These are phyloP conservation scores for Ibidorhyncha struthersii DNA, from an alignment of 2,113 vertebrate species.

Conservation along the genomic window DNA sequence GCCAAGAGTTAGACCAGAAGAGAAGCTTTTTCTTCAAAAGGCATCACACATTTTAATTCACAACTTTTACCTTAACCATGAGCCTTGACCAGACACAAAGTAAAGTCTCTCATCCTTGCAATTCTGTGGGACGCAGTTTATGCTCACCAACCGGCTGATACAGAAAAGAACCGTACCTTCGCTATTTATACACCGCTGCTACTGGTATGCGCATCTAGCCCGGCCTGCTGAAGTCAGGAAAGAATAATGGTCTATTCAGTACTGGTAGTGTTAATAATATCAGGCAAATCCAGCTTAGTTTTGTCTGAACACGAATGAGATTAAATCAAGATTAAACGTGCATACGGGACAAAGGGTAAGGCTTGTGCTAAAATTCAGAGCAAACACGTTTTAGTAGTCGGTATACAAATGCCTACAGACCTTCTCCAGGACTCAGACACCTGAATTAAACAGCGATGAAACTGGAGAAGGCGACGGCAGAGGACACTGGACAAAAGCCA, in stretches of 20 bases:
- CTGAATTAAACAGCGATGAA: background rate
- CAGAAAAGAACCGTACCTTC: conserved; percentile 47
- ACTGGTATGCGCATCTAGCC: conserved; percentile 49
- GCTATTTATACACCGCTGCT: conserved; percentile 33
- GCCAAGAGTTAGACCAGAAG: background rate
- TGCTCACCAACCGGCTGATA: background rate
- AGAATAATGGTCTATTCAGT: conserved; percentile 66
- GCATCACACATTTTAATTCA: conserved; percentile 1
- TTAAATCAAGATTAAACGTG: conserved; percentile 67
- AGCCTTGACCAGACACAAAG: conserved; percentile 2
- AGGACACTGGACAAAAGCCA: conserved; percentile 2
- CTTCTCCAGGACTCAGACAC: conserved; percentile 10
- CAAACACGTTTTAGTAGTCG: background rate
- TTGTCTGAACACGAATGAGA: conserved; percentile 68
- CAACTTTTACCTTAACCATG: conserved; percentile 12
- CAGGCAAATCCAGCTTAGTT: conserved; percentile 64
- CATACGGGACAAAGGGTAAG: conserved; percentile 56
- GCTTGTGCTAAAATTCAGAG: conserved; percentile 47
- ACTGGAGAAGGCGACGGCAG: background rate
- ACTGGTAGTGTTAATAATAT: conserved; percentile 28
- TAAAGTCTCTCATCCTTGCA: background rate
- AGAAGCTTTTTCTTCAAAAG: conserved; percentile 47
- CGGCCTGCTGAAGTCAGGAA: conserved; percentile 26
- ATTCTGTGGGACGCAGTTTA: background rate
- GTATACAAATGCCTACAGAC: background rate